These are phyloP conservation scores for Tenodera sinensis DNA, from an alignment of 2,888 invertebrate species.

Conservation along the genomic window DNA sequence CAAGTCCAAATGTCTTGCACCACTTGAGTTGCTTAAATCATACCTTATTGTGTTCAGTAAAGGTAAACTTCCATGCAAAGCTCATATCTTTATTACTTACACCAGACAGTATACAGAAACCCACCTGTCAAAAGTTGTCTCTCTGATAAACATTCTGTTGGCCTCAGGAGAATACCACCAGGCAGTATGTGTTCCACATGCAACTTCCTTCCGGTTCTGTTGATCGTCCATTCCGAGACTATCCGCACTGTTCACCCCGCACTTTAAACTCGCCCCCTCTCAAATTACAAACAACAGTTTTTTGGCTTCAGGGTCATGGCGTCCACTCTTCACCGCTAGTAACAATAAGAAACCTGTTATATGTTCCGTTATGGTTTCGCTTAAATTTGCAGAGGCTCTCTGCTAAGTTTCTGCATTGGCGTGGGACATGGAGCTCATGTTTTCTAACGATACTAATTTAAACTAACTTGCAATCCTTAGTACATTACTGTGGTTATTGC, in stretches of 20 bases:
- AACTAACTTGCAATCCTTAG: no score
- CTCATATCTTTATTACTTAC: no score
- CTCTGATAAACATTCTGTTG: background rate
- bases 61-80: no score
- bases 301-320: background rate
- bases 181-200: background rate
- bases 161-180: background rate
- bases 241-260: no score
- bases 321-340: background rate
- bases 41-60: no score
- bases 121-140: background rate
- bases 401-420: background rate
- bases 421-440: background rate
- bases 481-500: no score
- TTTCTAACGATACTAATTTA: background rate
- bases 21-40: no score
- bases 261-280: background rate
- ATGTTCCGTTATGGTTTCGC: background rate
- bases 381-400: background rate
- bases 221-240: background rate
- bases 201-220: background rate
- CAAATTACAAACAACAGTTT: background rate
- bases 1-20: no score
- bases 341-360: background rate
- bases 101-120: background rate